Conservation (phyloP, 1,140 invertebrate species). For the Bradysia coprophila region DNA sequence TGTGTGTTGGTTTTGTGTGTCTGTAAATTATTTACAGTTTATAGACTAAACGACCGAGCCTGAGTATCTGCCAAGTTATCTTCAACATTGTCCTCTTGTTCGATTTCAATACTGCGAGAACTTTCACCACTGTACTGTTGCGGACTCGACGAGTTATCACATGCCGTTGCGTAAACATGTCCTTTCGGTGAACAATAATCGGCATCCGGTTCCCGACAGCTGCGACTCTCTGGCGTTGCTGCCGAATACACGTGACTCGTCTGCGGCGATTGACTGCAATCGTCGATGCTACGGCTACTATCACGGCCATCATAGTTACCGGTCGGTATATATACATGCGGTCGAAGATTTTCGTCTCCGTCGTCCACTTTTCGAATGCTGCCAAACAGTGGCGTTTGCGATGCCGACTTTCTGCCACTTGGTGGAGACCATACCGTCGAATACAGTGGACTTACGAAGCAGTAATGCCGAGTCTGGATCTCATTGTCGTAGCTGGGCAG, state of each 20-base stretch:
- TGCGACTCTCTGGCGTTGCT: background rate
- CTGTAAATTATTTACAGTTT: too few relatives aligned
- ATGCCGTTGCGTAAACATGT: background rate
- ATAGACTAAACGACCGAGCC: too few relatives aligned
- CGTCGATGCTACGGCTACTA: background rate
- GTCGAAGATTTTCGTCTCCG: background rate
- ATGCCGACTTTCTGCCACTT: slow-evolving; percentile 19
- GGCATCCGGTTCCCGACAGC: background rate
- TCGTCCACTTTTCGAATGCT: slow-evolving; percentile 19
- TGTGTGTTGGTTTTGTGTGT: too few relatives aligned
- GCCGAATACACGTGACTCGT: background rate
- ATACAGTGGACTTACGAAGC: slow-evolving; percentile 21
- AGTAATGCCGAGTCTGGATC: slow-evolving; percentile 21
- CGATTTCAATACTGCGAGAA: background rate
- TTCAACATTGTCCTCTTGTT: background rate
- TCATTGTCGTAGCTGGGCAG: slow-evolving; percentile 23
- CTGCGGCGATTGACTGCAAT: background rate
- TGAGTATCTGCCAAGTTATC: too few relatives aligned
- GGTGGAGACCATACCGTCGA: slow-evolving; percentile 23
- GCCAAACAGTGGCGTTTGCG: slow-evolving; percentile 20
- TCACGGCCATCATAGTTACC: background rate
- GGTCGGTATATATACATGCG: background rate
- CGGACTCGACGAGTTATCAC: background rate
- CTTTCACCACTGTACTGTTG: background rate
- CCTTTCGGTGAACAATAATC: background rate